These are phyloP conservation scores for Melinopterus prodromus DNA, from an alignment of 2,888 invertebrate genomes.

Conservation along the genomic window DNA sequence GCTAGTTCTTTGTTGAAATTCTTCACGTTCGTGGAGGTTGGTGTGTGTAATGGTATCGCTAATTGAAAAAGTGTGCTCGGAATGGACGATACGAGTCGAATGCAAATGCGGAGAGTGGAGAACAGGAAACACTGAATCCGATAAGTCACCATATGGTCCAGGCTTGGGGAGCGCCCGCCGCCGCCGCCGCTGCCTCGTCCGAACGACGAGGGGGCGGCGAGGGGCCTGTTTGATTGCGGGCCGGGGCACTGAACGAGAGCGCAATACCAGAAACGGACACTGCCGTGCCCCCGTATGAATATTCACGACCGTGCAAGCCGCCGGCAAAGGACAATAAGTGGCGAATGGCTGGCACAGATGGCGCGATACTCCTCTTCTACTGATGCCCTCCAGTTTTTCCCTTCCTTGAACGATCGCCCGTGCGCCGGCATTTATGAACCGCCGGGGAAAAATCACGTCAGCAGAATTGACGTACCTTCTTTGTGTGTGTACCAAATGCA, in stretches of 20 bases:
- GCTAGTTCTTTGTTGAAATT: not conserved
- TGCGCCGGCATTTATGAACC: not conserved
- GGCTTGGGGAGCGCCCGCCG: not conserved
- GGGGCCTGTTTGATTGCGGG: conserved; percentile 16
- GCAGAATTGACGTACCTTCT: not conserved
- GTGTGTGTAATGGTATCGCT: conserved; percentile 9
- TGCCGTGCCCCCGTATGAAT: conserved; percentile 9
- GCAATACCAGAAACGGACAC: conserved; percentile 24
- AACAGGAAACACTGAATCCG: conserved; percentile 17
- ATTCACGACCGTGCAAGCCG: conserved; percentile 17
- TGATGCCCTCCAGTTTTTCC: not conserved
- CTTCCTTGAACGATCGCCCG: not conserved
- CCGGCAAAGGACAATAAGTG: conserved; percentile 28
- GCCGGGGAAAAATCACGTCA: not conserved
- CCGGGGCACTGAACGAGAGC: conserved; percentile 23
- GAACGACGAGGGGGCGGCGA: conserved; percentile 5
- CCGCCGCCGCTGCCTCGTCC: not conserved
- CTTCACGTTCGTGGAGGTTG: not conserved
- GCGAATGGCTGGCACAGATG: conserved; percentile 33
- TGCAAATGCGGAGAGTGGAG: conserved; percentile 8
- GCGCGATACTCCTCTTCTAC: conserved; percentile 16
- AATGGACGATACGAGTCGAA: not conserved
- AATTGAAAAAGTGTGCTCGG: conserved; percentile 7
- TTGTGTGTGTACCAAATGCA: not conserved
- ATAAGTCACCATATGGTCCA: conserved; percentile 22